phyloP scores from a whole-genome alignment of 1,140 invertebrate species.

The Thaumetopoea pityocampa region DNA sequence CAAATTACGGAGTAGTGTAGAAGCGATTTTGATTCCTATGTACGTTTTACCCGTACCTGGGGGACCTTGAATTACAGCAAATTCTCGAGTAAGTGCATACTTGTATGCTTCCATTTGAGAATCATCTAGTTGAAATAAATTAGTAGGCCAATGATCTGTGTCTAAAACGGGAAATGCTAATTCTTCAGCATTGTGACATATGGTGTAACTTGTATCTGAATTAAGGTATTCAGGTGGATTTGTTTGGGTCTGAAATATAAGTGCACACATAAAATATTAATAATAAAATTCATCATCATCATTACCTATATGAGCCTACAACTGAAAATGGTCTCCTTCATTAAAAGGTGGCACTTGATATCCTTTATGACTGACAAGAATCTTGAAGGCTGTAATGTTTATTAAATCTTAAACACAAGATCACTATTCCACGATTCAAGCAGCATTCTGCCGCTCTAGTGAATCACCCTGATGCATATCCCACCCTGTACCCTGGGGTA shows the following conservation, averaged over 20 bases:
- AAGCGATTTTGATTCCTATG: conserved; percentile 82
- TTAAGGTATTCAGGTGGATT: conserved; percentile 43
- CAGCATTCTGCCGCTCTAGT: too few relatives aligned
- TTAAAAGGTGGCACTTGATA: too few relatives aligned
- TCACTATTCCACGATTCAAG: too few relatives aligned
- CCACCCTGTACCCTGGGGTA: too few relatives aligned
- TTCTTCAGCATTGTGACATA: conserved; percentile 31
- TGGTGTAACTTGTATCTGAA: conserved; percentile 45
- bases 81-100: conserved; percentile 79
- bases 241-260: conserved; percentile 39
- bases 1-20: conserved; percentile 77
- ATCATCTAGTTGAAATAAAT: conserved; percentile 72
- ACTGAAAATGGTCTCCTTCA: too few relatives aligned
- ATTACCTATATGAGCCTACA: too few relatives aligned
- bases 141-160: conserved; percentile 56
- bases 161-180: conserved; percentile 48
- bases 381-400: too few relatives aligned
- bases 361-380: too few relatives aligned
- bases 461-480: too few relatives aligned
- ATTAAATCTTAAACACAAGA: too few relatives aligned
- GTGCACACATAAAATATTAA: background rate
- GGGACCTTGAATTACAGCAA: conserved; percentile 87
- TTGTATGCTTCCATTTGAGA: conserved; percentile 78
- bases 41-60: conserved; percentile 90
- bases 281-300: too few relatives aligned